phyloP scores from a whole-genome alignment of 2,888 invertebrate genomes.

The Polydrusus cervinus region DNA sequence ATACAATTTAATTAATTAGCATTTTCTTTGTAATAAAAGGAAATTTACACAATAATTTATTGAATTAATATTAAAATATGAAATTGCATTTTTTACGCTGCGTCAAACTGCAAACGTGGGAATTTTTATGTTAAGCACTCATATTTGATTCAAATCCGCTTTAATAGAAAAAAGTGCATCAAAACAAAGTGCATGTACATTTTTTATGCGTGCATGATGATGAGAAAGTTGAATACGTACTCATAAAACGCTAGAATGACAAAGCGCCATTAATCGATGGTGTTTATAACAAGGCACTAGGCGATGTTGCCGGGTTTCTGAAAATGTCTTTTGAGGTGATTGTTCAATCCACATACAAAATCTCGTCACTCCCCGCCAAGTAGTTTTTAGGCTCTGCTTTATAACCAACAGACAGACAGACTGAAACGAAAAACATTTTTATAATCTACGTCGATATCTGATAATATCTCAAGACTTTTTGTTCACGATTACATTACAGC shows the following conservation, averaged over 20 bases:
- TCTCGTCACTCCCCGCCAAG: too few species aligned
- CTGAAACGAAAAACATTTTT: too few species aligned
- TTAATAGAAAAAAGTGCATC: neutral
- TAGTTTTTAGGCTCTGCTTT: too few species aligned
- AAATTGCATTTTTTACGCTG: neutral
- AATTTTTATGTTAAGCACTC: neutral
- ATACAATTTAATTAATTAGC: neutral
- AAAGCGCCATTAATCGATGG: conserved; percentile 20
- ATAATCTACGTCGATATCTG: too few species aligned
- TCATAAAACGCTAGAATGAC: conserved; percentile 20
- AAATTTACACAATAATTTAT: neutral
- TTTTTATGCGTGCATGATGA: neutral
- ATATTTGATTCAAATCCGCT: neutral
- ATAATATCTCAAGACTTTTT: too few species aligned
- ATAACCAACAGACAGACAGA: too few species aligned
- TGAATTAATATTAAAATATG: neutral
- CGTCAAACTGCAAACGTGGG: conserved; percentile 2
- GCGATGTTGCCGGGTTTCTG: conserved; percentile 4
- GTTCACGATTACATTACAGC: too few species aligned
- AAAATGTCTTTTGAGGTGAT: neutral
- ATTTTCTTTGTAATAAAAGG: neutral
- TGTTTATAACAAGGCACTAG: conserved; percentile 4
- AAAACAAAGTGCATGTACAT: neutral
- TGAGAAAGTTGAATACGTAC: conserved; percentile 6
- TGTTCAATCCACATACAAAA: neutral